Base-by-base conservation (phyloP, 2,797 vertebrate species). In the Octomys mimax region DNA sequence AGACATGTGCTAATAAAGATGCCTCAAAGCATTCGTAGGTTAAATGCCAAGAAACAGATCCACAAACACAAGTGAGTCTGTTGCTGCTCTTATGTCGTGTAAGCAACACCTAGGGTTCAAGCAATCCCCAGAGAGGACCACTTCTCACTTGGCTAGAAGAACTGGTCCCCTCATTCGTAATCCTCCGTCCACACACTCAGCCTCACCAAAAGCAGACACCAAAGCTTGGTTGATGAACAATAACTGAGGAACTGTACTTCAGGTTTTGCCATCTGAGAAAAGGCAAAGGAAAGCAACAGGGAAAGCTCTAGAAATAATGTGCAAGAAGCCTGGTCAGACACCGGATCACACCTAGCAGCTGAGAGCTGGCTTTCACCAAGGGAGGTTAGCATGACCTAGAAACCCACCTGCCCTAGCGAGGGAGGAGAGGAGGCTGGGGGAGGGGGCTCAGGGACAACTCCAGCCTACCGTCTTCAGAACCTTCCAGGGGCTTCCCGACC, bases 1-100 rank as follows among this genome's bases (percentile, higher is more conserved):
- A 97, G 79, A 89, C 61, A 78, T 54, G 52, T 93, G 83, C 88
- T 96, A 96, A 96, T 95, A 96, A 93, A 96, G 89, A 96, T 54
- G 70, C 85, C 91, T 94, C 68, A 64, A 52, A 92, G 90, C 78
- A 91, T 62, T n/a, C 59, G 54, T 80, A 95, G 78, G 89, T 90
- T 83, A 96, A 96, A 97, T 42, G 64, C 54, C 85, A 93, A 89
- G 85, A 96, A 95, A 96, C 70, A 92, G 94, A 94, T 83, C 9
- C 70, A 80, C 57, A 94, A 87, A 92, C 22, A 90, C 46, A 93
- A 82, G 83, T 16, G 11, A 82, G 83, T 91, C 87, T 86, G 21
- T 73, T 84, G 54, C 52, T 94, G 68, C 36, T 93, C 75, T 89
- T 88, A 68, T 1, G 61, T 64, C 68, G 13, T n/a, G 6, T 31